A percentile compares a stretch with the other conserved stretches of the same genome.
These are phyloP conservation scores for Xestia sexstrigata DNA, from an alignment of 2,888 invertebrate species.

Conservation along the genomic window DNA sequence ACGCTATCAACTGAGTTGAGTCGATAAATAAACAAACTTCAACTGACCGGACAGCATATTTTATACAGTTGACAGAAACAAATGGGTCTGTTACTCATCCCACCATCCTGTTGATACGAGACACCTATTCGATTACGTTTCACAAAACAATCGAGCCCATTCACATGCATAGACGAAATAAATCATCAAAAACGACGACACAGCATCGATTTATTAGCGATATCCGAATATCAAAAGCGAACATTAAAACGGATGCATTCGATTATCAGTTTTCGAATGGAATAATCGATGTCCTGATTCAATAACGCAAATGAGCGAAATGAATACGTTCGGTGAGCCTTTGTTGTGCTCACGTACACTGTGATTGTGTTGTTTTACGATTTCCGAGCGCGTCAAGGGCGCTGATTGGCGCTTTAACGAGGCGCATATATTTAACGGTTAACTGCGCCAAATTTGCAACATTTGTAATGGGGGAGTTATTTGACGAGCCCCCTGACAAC, in stretches of 20 bases:
- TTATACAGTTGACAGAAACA: constrained; percentile 57
- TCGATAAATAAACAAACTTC: constrained; percentile 50
- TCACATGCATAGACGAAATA: constrained; percentile 71
- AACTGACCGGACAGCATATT: constrained; percentile 53
- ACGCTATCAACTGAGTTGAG: constrained; percentile 2
- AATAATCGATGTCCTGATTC: constrained; percentile 80
- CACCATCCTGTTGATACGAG: constrained; percentile 30
- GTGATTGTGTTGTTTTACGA: constrained; percentile 70
- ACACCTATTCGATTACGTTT: constrained; percentile 60
- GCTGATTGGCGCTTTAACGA: constrained; percentile 81
- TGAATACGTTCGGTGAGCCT: constrained; percentile 75
- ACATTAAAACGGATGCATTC: constrained; percentile 80
- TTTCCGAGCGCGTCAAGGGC: constrained; percentile 69
- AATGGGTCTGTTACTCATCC: constrained; percentile 50
- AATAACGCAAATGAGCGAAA: constrained; percentile 80
- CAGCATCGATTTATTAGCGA: constrained; percentile 82
- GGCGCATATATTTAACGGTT: constrained; percentile 78
- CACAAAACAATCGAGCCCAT: constrained; percentile 62
- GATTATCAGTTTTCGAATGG: constrained; percentile 79
- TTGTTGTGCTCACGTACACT: constrained; percentile 68
- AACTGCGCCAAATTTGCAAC: constrained; percentile 69
- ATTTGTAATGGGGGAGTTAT: constrained; percentile 61
- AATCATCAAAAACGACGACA: constrained; percentile 79
- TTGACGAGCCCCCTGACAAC: constrained; percentile 58
- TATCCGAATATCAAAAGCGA: constrained; percentile 78